Evolutionary conservation across 2,797 vertebrate species (phyloP), one percentile per base, ranked within the genome.

Genomic region (Bovichtus diacanthus): DNA sequence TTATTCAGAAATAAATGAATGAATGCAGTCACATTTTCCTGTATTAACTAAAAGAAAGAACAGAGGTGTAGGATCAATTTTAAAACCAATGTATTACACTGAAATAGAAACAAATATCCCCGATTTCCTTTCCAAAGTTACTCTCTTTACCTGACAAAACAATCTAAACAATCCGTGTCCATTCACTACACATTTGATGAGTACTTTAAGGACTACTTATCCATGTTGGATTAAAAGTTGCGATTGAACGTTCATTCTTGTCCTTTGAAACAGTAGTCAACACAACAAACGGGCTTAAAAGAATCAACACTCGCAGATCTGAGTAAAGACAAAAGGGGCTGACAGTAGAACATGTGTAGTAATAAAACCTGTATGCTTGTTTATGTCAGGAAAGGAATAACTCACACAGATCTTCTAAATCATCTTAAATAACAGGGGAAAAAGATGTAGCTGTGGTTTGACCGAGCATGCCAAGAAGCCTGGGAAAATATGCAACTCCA

Each of bases 401-500:
- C 6, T 67, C 1, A 16, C 9, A 55, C 29, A 19, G 53, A 9
- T 34, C 9, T 19, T 16, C 29, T 29, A 15, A 39, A 39, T n/a
- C 6, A 47, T 27, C 43, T 4, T 6, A 34, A 36, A 16, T 16
- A 46, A 44, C 19, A 16, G 60, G 9, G 12, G 18, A 7, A 31
- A 41, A 25, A 25, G 36, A 9, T 11, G 36, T 2, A 39, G 6
- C 9, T n/a, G n/a, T 21, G 43, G 23, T 47, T 29, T 9, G 44
- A 19, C n/a, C 4, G 1, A 36, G 7, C 31, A 60, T 1, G 44
- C 41, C 18, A 55, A n/a, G 27, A 59, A 12, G n/a, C 6, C 27
- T 53, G 29, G 36, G 53, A 51, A 78, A 56, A 63, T 41, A 43
- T 41, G 36, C 23, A 47, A 21, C 39, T 39, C 39, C 29, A 21